phyloP scores from a whole-genome alignment of 92 coral and sea anemone species.

The Actinostola sp. region DNA sequence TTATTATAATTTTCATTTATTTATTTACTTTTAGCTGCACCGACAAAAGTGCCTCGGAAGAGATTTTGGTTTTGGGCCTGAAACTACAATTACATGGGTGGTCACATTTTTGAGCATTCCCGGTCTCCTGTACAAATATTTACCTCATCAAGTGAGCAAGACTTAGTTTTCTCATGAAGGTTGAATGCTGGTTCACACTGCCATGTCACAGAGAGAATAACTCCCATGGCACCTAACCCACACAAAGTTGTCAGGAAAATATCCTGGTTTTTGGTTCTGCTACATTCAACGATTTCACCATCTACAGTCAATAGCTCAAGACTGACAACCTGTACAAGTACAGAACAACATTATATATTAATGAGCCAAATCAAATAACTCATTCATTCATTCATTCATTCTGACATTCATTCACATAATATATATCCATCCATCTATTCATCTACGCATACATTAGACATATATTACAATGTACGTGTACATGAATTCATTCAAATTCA shows the following conservation, averaged over 20 bases:
- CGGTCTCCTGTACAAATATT: too few relatives aligned
- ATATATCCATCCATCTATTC: too few relatives aligned
- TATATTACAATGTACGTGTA: too few relatives aligned
- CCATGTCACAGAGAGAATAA: constrained; percentile 86
- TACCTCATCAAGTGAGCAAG: constrained; percentile 76
- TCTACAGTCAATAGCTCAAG: constrained; percentile 77
- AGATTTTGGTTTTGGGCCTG: too few relatives aligned
- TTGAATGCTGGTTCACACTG: constrained; percentile 88
- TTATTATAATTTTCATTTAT: too few relatives aligned
- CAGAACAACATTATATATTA: not conserved
- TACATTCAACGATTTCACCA: constrained; percentile 78
- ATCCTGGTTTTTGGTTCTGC: constrained; percentile 65
- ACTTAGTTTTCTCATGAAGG: constrained; percentile 51
- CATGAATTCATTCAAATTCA: too few relatives aligned
- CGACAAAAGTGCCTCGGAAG: too few relatives aligned
- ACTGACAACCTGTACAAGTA: constrained; percentile 77
- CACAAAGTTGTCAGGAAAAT: constrained; percentile 78
- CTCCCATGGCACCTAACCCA: constrained; percentile 85
- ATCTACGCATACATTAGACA: too few relatives aligned
- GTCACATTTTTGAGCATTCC: too few relatives aligned
- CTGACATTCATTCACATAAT: too few relatives aligned
- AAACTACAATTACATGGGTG: too few relatives aligned
- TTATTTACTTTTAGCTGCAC: too few relatives aligned
- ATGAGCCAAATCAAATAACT: not conserved
- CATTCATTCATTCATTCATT: not conserved